These are phyloP conservation scores for Drosophila macrospina DNA, from an alignment of 2,888 invertebrate genomes.

Conservation along the genomic window DNA sequence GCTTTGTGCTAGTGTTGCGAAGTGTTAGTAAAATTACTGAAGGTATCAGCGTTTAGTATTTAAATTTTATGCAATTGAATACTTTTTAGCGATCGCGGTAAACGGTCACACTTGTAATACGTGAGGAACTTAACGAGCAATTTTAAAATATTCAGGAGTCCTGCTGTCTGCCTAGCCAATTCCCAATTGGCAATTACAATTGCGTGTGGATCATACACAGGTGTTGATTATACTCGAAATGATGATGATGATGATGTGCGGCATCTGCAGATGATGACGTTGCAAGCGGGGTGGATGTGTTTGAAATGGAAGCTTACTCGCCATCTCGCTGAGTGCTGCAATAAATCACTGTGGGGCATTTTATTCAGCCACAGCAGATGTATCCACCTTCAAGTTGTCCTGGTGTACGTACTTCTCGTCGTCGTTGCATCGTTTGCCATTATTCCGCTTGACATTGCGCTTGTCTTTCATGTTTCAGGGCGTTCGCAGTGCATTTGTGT, in stretches of 20 bases:
- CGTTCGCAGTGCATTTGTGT: conserved; percentile 71
- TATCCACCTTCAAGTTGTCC: conserved; percentile 8
- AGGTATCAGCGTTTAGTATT: no score
- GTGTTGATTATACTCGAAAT: conserved; percentile 14
- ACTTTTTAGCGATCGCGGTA: no score
- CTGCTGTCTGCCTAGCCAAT: conserved; percentile 11
- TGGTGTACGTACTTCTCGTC: conserved; percentile 12
- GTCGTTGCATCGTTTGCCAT: conserved; percentile 63
- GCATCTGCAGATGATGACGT: conserved; percentile 41
- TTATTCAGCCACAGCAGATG: conserved; percentile 49
- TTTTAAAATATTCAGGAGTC: neutral
- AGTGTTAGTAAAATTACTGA: no score
- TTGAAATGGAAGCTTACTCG: conserved; percentile 37
- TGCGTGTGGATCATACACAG: conserved; percentile 18
- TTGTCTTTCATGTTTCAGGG: conserved; percentile 70
- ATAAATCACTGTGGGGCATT: conserved; percentile 76
- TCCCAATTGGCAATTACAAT: conserved; percentile 1
- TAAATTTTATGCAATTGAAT: no score
- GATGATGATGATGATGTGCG: conserved; percentile 6
- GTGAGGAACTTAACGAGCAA: no score
- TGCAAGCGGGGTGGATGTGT: conserved; percentile 35
- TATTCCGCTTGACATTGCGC: conserved; percentile 76
- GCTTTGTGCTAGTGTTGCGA: no score
- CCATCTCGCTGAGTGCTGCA: conserved; percentile 62
- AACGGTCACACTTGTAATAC: no score